Conservation (phyloP, 2,797 vertebrate genomes). For the Sciurus vulgaris region DNA sequence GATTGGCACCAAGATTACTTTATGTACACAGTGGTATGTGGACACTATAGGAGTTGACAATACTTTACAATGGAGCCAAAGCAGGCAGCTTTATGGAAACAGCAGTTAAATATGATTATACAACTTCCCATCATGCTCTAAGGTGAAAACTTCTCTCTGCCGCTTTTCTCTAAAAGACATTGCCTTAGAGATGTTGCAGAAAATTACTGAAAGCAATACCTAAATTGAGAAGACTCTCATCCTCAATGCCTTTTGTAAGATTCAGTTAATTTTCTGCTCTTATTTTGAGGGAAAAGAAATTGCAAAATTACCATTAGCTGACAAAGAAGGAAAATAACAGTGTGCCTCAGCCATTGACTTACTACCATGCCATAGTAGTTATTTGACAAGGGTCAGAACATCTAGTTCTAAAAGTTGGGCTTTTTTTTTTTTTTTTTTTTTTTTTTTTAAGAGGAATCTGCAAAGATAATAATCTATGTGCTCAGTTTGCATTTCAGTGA, state of each 20-base stretch:
- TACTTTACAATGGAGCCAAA: neutral
- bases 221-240: neutral
- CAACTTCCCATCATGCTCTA: neutral
- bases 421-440: neutral
- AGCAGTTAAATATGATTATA: neutral
- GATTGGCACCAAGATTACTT: neutral
- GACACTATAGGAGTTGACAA: neutral
- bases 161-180: neutral
- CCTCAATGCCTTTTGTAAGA: neutral
- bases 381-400: neutral
- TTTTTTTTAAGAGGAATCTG: neutral
- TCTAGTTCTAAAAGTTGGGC: conserved; percentile 16
- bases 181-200: neutral
- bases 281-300: conserved; percentile 23
- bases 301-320: conserved; percentile 32
- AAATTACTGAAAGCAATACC: neutral
- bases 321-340: conserved; percentile 30
- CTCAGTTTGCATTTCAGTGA: neutral
- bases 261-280: conserved; percentile 10
- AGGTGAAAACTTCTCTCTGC: neutral
- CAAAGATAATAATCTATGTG: neutral
- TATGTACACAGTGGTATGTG: neutral
- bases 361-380: neutral
- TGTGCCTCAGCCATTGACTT: neutral
- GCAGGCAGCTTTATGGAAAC: neutral